These are phyloP conservation scores for Sphaerophoria rueppellii DNA, from an alignment of 2,888 invertebrate genomes.

Conservation along the genomic window DNA sequence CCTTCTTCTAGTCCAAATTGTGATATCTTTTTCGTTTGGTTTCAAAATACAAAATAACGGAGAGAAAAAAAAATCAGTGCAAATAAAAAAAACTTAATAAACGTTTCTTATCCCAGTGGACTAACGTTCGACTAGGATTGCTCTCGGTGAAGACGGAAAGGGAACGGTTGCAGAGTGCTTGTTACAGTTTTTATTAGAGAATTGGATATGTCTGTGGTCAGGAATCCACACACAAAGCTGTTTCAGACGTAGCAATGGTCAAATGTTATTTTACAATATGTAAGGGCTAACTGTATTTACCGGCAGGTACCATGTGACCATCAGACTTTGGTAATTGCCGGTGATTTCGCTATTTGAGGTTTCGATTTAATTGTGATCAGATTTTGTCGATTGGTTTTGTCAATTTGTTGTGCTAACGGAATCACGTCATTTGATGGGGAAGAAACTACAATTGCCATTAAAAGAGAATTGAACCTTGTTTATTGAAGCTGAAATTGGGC, in stretches of 20 bases:
- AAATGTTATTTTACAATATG: constrained; percentile 47
- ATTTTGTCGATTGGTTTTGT: constrained; percentile 68
- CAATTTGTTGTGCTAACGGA: constrained; percentile 38
- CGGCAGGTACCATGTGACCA: constrained; percentile 54
- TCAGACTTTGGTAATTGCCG: constrained; percentile 65
- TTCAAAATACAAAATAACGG: constrained; percentile 24
- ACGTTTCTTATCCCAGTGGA: constrained; percentile 64
- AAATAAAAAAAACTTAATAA: constrained; percentile 31
- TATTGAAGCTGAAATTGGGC: too few relatives aligned
- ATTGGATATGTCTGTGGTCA: constrained; percentile 68
- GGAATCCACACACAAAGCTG: neutral
- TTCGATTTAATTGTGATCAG: constrained; percentile 73
- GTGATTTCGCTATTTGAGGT: constrained; percentile 64
- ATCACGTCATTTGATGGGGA: neutral
- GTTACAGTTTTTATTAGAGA: constrained; percentile 70
- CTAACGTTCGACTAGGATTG: constrained; percentile 11
- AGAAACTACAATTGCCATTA: neutral
- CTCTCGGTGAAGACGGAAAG: neutral
- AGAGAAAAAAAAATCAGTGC: constrained; percentile 6
- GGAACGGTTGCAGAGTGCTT: constrained; percentile 53
- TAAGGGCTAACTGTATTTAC: constrained; percentile 58
- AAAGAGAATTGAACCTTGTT: too few relatives aligned
- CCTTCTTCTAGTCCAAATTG: constrained; percentile 68
- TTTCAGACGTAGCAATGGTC: neutral
- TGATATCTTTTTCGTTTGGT: constrained; percentile 69